Conservation (phyloP, 2,888 invertebrate genomes). For the Rotaria sp. region DNA sequence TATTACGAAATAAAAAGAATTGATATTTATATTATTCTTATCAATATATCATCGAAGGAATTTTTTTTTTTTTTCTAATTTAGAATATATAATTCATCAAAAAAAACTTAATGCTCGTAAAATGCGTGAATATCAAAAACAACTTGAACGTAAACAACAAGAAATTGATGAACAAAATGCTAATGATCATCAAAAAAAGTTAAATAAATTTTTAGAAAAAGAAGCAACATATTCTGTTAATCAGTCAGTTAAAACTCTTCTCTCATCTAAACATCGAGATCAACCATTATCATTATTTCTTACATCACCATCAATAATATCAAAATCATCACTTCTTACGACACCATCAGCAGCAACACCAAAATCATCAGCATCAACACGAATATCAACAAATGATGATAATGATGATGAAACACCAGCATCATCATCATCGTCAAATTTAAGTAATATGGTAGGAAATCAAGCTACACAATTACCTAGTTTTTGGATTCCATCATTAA, state of each 20-base stretch:
- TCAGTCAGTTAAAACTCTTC: conserved; percentile 24
- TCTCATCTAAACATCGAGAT: background rate
- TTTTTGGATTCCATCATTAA: conserved; percentile 90
- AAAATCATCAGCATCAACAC: background rate
- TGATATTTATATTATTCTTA: no score
- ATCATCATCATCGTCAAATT: background rate
- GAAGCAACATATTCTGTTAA: conserved; percentile 62
- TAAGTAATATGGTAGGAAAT: conserved; percentile 67
- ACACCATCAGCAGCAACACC: background rate
- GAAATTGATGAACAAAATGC: conserved; percentile 64
- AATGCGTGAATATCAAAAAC: conserved; percentile 81
- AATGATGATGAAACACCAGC: background rate
- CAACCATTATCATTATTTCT: background rate
- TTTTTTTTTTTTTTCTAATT: conserved; percentile 42
- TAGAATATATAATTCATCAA: conserved; percentile 85
- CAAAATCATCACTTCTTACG: background rate
- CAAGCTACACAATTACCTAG: conserved; percentile 77
- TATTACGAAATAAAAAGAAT: no score
- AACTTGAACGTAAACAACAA: conserved; percentile 63
- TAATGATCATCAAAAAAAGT: conserved; percentile 66
- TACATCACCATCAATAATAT: background rate
- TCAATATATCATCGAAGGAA: no score
- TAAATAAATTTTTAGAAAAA: conserved; percentile 72
- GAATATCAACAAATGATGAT: background rate
- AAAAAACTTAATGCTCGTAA: conserved; percentile 82